phyloP scores from a whole-genome alignment of 2,113 vertebrate genomes.

The Psettodes erumei region DNA sequence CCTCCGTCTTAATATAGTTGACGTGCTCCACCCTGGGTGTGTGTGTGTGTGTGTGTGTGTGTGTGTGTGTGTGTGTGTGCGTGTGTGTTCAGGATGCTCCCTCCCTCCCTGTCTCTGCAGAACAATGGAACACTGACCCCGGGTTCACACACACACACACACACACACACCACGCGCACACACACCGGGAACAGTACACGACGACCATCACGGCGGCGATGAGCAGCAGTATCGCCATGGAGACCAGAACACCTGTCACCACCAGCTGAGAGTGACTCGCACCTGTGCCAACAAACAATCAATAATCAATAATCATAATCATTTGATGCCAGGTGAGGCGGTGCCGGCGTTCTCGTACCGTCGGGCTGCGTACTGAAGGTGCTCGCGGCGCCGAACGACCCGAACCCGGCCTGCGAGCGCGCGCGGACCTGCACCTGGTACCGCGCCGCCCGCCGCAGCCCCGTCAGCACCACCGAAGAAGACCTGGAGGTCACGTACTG shows the following conservation, averaged over 20 bases:
- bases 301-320: not conserved
- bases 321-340: too few relatives aligned
- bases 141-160: slow-evolving; percentile 36
- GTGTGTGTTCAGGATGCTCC: not conserved
- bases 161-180: not conserved
- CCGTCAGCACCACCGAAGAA: slow-evolving; percentile 77
- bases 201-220: slow-evolving; percentile 67
- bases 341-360: too few relatives aligned
- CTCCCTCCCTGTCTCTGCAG: not conserved
- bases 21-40: slow-evolving; percentile 44
- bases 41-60: slow-evolving; percentile 39
- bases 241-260: slow-evolving; percentile 78
- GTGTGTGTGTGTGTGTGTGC: slow-evolving; percentile 19
- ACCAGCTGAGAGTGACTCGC: slow-evolving; percentile 72
- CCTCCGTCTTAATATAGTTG: slow-evolving; percentile 60
- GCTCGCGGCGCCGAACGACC: slow-evolving; percentile 78
- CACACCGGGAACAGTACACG: slow-evolving; percentile 82
- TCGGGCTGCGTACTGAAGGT: slow-evolving; percentile 82
- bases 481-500: slow-evolving; percentile 80
- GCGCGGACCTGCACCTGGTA: slow-evolving; percentile 88
- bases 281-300: slow-evolving; percentile 6
- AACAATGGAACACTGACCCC: too few relatives aligned
- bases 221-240: slow-evolving; percentile 81
- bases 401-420: slow-evolving; percentile 85
- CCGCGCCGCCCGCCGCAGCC: slow-evolving; percentile 74